Conservation (phyloP, 1,140 invertebrate species). For the Anadara kagoshimensis region DNA sequence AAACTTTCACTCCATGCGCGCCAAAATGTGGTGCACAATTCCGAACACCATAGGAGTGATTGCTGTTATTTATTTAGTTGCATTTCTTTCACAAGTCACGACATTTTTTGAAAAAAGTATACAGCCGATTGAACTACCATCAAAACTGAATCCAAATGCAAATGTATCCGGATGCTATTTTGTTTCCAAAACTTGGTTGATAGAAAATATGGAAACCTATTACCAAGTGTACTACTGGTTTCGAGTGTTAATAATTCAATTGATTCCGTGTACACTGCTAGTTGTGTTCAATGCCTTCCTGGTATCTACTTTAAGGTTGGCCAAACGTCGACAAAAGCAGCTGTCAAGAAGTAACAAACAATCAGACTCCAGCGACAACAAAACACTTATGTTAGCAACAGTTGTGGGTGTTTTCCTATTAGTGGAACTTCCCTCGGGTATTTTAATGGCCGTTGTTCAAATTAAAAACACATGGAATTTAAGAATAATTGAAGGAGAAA, state of each 20-base stretch:
- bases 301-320: conserved; percentile 88
- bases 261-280: conserved; percentile 89
- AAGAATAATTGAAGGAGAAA: conserved; percentile 39
- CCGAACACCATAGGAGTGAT: conserved; percentile 85
- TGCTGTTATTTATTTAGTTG: conserved; percentile 83
- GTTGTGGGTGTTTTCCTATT: conserved; percentile 93
- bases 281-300: conserved; percentile 93
- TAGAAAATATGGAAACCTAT: conserved; percentile 79
- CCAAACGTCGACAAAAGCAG: conserved; percentile 85
- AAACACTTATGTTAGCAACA: conserved; percentile 95
- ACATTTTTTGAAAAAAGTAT: conserved; percentile 83
- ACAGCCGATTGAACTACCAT: conserved; percentile 77
- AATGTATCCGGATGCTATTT: conserved; percentile 52
- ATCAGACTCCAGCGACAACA: conserved; percentile 92
- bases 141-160: conserved; percentile 77
- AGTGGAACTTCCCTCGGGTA: conserved; percentile 91
- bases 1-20: conserved; percentile 90
- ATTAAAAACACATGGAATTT: conserved; percentile 80
- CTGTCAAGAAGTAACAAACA: conserved; percentile 89
- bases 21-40: conserved; percentile 90
- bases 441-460: conserved; percentile 86
- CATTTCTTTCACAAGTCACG: conserved; percentile 85
- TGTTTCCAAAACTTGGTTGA: conserved; percentile 41
- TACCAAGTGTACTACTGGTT: conserved; percentile 87
- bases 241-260: conserved; percentile 93